A percentile compares a stretch with the other conserved stretches of the same genome.
These are phyloP conservation scores for Poliocrania exsul DNA, from an alignment of 2,797 vertebrate genomes.

Conservation along the genomic window DNA sequence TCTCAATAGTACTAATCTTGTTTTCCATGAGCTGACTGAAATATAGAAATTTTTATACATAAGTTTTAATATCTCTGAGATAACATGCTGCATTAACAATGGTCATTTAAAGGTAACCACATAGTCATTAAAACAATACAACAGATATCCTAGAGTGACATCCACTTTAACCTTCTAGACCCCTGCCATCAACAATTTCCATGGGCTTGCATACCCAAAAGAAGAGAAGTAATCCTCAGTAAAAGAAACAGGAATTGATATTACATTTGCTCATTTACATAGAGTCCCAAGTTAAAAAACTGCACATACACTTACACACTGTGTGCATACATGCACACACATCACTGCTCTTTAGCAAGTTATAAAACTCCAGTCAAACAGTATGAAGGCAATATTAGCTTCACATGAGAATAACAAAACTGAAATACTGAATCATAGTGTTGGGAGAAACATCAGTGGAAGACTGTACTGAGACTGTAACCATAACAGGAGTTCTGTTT, in stretches of 20 bases:
- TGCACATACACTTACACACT: neutral
- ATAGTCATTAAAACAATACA: conserved; percentile 8
- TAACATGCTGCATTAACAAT: conserved; percentile 40
- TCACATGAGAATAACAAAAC: neutral
- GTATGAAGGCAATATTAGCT: neutral
- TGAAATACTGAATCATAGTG: neutral
- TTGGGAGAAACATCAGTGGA: neutral
- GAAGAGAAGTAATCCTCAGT: neutral
- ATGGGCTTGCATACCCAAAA: neutral
- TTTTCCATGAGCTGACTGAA: conserved; percentile 87
- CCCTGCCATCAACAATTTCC: neutral
- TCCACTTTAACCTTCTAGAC: neutral
- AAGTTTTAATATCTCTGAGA: neutral
- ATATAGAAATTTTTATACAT: conserved; percentile 27
- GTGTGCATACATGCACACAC: neutral
- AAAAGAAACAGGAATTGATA: neutral
- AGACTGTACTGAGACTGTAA: neutral
- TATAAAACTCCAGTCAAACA: neutral
- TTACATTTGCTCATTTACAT: neutral
- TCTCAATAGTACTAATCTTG: conserved; percentile 84
- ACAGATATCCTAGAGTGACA: neutral
- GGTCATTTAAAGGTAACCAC: neutral
- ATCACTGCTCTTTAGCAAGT: neutral
- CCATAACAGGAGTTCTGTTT: neutral
- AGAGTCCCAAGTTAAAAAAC: neutral